Percentiles rank a stretch among this genome's conserved stretches.
Conservation (phyloP, 2,113 vertebrate species). For the Noturus placidus region DNA sequence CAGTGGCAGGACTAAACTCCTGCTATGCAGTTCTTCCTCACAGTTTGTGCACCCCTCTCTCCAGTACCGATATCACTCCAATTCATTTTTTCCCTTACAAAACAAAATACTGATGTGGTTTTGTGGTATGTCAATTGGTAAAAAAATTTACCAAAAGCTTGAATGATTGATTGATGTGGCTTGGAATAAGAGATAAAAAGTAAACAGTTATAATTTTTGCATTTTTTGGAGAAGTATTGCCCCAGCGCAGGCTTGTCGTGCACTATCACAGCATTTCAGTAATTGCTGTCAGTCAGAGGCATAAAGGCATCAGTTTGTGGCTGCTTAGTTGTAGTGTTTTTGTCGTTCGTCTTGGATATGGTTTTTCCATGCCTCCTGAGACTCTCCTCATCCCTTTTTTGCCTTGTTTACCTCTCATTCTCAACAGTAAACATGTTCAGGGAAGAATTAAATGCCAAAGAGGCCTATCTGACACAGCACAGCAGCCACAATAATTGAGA, state of each 20-base stretch:
- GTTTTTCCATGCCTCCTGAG: conserved; percentile 72
- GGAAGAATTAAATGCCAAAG: conserved; percentile 64
- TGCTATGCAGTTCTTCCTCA: conserved; percentile 10
- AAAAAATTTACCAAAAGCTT: conserved; percentile 42
- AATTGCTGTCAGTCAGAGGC: conserved; percentile 78
- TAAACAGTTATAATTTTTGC: conserved; percentile 60
- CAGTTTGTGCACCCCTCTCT: not conserved
- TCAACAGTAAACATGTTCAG: conserved; percentile 66
- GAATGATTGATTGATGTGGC: conserved; percentile 49
- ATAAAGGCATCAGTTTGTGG: conserved; percentile 53
- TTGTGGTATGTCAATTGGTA: conserved; percentile 43
- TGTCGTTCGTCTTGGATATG: conserved; percentile 54
- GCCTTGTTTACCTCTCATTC: conserved; percentile 76
- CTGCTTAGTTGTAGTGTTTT: conserved; percentile 60
- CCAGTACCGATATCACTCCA: not conserved
- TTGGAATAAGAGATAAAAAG: conserved; percentile 53
- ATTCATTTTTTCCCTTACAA: not conserved
- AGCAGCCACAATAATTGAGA: conserved; percentile 73
- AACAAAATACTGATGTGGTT: conserved; percentile 46
- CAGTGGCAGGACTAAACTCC: not conserved
- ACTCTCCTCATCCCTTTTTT: conserved; percentile 63
- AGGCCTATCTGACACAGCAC: conserved; percentile 63
- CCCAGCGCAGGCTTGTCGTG: conserved; percentile 40
- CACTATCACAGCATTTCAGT: conserved; percentile 59
- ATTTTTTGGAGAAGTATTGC: conserved; percentile 53